Conservation (phyloP, 2,113 vertebrate genomes). For the Megaceryle torquata region DNA sequence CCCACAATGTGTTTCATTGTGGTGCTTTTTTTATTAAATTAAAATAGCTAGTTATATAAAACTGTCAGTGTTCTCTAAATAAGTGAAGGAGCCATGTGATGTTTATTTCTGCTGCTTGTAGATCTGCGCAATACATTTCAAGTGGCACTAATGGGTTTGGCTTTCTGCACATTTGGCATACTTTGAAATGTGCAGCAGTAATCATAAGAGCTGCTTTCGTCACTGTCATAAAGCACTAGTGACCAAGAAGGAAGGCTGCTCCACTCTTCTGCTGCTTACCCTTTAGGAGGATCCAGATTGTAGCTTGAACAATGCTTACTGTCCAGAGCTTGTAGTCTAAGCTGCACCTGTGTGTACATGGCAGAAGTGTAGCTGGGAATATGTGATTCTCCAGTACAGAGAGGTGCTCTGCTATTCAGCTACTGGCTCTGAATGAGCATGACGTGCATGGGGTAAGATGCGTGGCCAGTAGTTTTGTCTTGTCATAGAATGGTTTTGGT, state of each 20-base stretch:
- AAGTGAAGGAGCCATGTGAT: neutral
- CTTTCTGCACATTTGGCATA: neutral
- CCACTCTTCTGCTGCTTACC: neutral
- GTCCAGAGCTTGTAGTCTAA: neutral
- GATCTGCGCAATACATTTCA: neutral
- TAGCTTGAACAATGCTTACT: neutral
- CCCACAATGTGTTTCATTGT: neutral
- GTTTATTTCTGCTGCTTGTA: neutral
- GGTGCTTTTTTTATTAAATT: neutral
- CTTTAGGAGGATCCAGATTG: neutral
- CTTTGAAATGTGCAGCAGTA: neutral
- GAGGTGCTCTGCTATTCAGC: neutral
- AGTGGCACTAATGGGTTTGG: neutral
- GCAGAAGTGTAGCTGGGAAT: neutral
- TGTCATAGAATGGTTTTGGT: neutral
- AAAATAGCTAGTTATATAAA: neutral
- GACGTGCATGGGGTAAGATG: neutral
- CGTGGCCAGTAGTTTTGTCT: neutral
- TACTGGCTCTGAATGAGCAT: neutral
- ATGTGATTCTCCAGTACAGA: neutral
- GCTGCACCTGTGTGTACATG: neutral
- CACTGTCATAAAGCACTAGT: neutral
- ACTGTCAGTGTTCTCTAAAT: neutral
- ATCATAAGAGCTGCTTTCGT: neutral
- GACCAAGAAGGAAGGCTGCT: neutral